Conservation (phyloP, 2,888 invertebrate species). For the Elaeidobius kamerunicus region DNA sequence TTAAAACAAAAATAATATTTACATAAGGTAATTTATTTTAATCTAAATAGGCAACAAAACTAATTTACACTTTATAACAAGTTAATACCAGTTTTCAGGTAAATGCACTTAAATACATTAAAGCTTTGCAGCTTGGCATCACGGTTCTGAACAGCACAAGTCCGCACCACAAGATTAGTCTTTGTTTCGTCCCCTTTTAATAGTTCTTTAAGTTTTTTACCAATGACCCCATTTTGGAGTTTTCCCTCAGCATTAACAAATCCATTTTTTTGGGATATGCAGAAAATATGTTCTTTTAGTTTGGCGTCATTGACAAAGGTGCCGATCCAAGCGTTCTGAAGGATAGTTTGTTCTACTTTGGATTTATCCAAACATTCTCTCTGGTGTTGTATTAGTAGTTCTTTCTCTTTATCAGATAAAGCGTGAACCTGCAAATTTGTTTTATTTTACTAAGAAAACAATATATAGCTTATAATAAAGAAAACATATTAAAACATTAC, state of each 20-base stretch:
- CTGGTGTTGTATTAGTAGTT: conserved; percentile 27
- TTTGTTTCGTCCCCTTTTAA: conserved; percentile 27
- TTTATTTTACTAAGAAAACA: too few relatives aligned
- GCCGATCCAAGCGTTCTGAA: conserved; percentile 32
- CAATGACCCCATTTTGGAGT: conserved; percentile 27
- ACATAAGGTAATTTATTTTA: too few relatives aligned
- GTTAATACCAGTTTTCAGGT: conserved; percentile 33
- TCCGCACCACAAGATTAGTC: conserved; percentile 33
- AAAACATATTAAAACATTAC: too few relatives aligned
- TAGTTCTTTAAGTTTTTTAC: conserved; percentile 16
- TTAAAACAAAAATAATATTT: too few relatives aligned
- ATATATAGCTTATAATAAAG: too few relatives aligned
- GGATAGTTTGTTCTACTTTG: conserved; percentile 30
- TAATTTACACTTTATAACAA: conserved; percentile 21
- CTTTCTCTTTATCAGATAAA: conserved; percentile 35
- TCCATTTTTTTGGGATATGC: conserved; percentile 35
- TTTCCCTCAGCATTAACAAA: conserved; percentile 36
- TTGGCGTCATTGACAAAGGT: too few relatives aligned
- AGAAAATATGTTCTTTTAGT: conserved; percentile 32
- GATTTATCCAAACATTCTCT: conserved; percentile 31
- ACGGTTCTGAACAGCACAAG: conserved; percentile 34
- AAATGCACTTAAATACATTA: conserved; percentile 38
- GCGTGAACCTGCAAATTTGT: too few relatives aligned
- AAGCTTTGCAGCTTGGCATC: conserved; percentile 35
- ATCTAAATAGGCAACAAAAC: too few relatives aligned